phyloP scores from a whole-genome alignment of 2,113 vertebrate genomes.

The Crypturellus undulatus region DNA sequence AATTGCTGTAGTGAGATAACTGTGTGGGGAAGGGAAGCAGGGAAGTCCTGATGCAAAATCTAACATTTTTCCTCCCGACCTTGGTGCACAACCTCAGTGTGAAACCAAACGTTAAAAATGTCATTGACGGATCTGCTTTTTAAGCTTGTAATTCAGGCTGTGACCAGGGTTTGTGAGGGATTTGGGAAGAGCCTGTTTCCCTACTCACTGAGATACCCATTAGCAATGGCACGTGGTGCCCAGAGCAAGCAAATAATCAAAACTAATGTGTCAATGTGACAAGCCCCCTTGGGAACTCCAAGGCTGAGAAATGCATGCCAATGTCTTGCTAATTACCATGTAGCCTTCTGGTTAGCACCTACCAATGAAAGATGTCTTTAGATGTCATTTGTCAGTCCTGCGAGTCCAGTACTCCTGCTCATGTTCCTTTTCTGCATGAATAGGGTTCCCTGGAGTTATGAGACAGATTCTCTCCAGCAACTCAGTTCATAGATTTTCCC shows the following conservation, averaged over 20 bases:
- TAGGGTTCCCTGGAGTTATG: not conserved
- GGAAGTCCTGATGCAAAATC: not conserved
- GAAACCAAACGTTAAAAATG: not conserved
- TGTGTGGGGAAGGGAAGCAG: not conserved
- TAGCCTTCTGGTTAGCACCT: not conserved
- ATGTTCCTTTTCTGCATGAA: not conserved
- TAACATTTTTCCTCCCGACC: not conserved
- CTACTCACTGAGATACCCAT: not conserved
- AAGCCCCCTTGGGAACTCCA: not conserved
- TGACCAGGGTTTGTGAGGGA: not conserved
- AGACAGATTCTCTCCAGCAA: not conserved
- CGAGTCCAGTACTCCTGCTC: not conserved
- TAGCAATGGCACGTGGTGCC: not conserved
- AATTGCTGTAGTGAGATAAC: not conserved
- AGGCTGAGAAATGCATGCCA: not conserved
- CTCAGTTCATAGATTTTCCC: not conserved
- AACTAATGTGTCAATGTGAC: rapidly evolving
- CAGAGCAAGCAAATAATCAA: not conserved
- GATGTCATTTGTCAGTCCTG: not conserved
- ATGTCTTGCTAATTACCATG: not conserved
- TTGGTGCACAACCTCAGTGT: not conserved
- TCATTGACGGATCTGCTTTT: not conserved
- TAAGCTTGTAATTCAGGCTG: not conserved
- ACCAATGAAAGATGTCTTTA: not conserved
- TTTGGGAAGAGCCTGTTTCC: not conserved